These are phyloP conservation scores for Synergus gifuensis DNA, from an alignment of 2,888 invertebrate species.

Conservation along the genomic window DNA sequence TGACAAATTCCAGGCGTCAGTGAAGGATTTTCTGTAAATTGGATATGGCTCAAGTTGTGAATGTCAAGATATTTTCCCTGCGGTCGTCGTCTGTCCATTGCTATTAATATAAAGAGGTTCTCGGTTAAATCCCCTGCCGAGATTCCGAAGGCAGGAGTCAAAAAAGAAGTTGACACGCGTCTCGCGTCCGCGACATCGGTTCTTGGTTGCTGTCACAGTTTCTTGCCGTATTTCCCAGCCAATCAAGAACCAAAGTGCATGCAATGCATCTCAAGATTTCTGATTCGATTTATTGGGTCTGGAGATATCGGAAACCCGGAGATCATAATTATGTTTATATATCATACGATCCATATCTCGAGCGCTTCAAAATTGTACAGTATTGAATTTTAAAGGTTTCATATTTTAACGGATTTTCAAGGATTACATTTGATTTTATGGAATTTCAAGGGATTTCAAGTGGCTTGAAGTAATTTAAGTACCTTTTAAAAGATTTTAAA, in stretches of 20 bases:
- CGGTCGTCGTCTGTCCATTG: conserved; percentile 56
- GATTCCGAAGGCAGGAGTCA: conserved; percentile 50
- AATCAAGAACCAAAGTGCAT: background rate
- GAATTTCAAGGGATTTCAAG: too few species aligned
- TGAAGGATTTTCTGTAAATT: background rate
- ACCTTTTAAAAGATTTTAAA: too few species aligned
- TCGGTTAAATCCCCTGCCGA: conserved; percentile 56
- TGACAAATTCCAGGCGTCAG: background rate
- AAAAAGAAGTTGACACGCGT: conserved; percentile 58
- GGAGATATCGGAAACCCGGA: background rate
- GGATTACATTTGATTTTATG: too few species aligned
- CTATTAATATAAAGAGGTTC: conserved; percentile 65
- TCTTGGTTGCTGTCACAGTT: background rate
- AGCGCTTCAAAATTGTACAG: too few species aligned
- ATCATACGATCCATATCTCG: too few species aligned
- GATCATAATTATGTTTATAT: background rate
- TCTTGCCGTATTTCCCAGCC: background rate
- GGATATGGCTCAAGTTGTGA: background rate
- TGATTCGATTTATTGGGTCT: background rate
- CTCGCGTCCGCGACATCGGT: conserved; percentile 43
- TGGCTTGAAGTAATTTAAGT: too few species aligned
- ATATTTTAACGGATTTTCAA: too few species aligned
- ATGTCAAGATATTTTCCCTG: conserved; percentile 48
- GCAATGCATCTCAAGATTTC: background rate
- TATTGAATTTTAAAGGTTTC: too few species aligned